phyloP scores from a whole-genome alignment of 2,888 invertebrate species.

The Gymnoscelis rufifasciata region DNA sequence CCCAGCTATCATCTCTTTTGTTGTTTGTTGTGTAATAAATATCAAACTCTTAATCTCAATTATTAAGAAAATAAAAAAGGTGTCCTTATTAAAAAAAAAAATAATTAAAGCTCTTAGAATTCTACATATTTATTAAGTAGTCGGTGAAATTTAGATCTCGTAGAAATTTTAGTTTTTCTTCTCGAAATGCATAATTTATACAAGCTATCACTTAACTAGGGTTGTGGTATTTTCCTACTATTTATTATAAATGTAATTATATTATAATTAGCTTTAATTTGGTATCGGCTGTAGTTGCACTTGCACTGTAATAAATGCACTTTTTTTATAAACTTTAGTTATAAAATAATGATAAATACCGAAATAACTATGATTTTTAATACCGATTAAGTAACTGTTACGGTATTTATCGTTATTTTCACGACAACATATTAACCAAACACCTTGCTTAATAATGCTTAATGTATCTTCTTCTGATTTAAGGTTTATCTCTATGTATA shows the following conservation, averaged over 20 bases:
- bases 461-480: slow-evolving; percentile 20
- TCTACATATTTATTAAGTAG: not conserved
- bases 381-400: not conserved
- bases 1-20: no score
- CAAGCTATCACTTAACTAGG: slow-evolving; percentile 15
- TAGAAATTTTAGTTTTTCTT: slow-evolving; percentile 31
- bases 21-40: no score
- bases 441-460: slow-evolving; percentile 60
- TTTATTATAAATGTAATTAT: slow-evolving; percentile 13
- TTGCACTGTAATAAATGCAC: slow-evolving; percentile 44
- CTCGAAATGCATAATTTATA: slow-evolving; percentile 24
- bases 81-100: no score
- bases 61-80: no score
- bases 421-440: slow-evolving; percentile 45
- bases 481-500: not conserved
- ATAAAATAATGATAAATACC: slow-evolving; percentile 34
- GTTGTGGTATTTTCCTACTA: slow-evolving; percentile 26
- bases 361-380: not conserved
- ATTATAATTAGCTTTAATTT: slow-evolving; percentile 18
- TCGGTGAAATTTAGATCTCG: slow-evolving; percentile 35
- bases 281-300: slow-evolving; percentile 24
- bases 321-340: slow-evolving; percentile 26
- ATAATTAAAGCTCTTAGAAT: no score
- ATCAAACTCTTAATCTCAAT: no score
- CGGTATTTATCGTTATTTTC: slow-evolving; percentile 35